phyloP scores from a whole-genome alignment of 2,797 vertebrate genomes.

The Sebastes aleutianus region DNA sequence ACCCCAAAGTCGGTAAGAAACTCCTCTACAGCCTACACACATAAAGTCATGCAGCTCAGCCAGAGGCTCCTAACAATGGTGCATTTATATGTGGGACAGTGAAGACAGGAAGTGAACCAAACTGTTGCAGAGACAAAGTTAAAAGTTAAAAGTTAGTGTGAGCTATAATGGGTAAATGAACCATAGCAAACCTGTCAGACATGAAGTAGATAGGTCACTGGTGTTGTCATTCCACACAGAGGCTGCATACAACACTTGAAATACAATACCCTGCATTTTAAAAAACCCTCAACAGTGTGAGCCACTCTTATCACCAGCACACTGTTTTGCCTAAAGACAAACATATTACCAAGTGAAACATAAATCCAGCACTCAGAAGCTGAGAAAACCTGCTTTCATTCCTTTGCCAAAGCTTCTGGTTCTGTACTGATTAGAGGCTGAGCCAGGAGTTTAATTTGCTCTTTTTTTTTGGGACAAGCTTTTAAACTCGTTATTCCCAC shows the following conservation, averaged over 20 bases:
- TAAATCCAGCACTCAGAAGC: neutral
- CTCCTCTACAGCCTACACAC: neutral
- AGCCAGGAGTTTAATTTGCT: neutral
- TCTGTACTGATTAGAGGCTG: neutral
- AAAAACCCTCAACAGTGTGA: neutral
- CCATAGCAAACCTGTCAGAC: neutral
- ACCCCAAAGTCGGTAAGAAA: slow-evolving; percentile 64
- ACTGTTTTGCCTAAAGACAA: neutral
- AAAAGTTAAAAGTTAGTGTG: neutral
- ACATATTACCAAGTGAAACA: neutral
- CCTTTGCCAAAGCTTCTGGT: neutral
- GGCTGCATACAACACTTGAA: neutral
- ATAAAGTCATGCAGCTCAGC: no score
- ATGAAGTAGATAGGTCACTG: neutral
- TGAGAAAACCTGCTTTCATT: neutral
- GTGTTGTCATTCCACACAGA: neutral
- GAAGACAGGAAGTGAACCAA: neutral
- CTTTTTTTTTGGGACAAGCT: neutral
- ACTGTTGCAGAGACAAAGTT: neutral
- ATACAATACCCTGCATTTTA: neutral
- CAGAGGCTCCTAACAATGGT: neutral
- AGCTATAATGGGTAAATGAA: neutral
- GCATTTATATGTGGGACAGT: neutral
- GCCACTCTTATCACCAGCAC: neutral
- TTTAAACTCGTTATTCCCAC: neutral